Percentiles rank a stretch among this genome's conserved stretches.
Evolutionary conservation across 2,888 invertebrate genomes (phyloP).

Genomic region (Chironomus tentans): DNA sequence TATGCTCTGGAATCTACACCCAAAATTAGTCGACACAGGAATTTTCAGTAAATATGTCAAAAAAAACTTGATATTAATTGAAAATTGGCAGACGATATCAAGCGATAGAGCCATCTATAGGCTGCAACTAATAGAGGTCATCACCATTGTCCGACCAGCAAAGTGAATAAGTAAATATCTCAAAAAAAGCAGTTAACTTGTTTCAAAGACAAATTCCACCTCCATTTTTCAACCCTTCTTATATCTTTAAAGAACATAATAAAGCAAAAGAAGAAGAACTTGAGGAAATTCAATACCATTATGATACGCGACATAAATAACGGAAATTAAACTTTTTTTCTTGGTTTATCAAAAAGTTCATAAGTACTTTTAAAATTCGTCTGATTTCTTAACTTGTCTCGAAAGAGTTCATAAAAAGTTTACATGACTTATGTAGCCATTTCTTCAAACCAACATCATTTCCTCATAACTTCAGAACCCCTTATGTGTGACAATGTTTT

Average conservation of each 20-base stretch:
- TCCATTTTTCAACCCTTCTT: background rate
- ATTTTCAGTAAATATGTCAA: too few species aligned
- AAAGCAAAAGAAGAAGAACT: background rate
- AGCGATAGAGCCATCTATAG: too few species aligned
- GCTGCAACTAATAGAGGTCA: too few species aligned
- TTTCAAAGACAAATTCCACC: background rate
- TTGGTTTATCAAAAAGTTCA: background rate
- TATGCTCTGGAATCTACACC: too few species aligned
- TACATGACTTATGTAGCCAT: background rate
- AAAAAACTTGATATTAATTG: too few species aligned
- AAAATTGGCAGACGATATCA: too few species aligned
- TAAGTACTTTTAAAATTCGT: background rate
- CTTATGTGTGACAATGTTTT: background rate
- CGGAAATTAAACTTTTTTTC: slow-evolving; percentile 21
- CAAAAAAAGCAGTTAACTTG: too few species aligned
- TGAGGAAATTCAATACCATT: background rate
- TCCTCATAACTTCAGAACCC: background rate
- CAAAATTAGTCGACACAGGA: too few species aligned
- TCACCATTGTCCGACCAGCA: too few species aligned
- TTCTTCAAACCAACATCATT: background rate
- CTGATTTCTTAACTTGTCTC: too few species aligned
- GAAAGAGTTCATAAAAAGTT: background rate
- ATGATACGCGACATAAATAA: slow-evolving; percentile 20
- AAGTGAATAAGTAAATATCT: too few species aligned
- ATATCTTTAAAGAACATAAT: background rate